Conservation (phyloP, 92 coral and sea anemone species). For the Blastomussa wellsi region DNA sequence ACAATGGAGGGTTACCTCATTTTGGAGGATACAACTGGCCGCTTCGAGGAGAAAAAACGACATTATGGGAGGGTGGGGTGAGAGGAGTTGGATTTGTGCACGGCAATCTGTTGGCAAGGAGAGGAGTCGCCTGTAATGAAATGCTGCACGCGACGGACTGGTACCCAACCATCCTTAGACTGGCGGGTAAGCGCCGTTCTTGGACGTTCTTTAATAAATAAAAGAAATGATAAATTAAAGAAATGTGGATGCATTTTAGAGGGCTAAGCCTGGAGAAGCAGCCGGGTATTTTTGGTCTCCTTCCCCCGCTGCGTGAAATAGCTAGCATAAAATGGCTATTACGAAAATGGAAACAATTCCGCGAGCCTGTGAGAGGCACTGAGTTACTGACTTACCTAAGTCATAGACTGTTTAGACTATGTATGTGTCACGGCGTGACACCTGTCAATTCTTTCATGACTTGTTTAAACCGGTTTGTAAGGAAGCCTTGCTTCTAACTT, state of each 20-base stretch:
- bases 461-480: too few relatives aligned
- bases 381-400: not conserved
- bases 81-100: conserved; percentile 69
- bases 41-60: conserved; percentile 68
- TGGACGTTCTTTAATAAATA: not conserved
- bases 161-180: conserved; percentile 50
- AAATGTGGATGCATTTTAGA: not conserved
- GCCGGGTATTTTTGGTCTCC: too few relatives aligned
- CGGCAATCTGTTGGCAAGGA: conserved; percentile 52
- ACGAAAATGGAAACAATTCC: too few relatives aligned
- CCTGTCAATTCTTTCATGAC: too few relatives aligned
- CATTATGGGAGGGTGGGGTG: conserved; percentile 78
- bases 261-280: too few relatives aligned
- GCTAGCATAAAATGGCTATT: too few relatives aligned
- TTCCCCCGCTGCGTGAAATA: too few relatives aligned
- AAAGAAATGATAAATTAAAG: not conserved
- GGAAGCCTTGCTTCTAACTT: too few relatives aligned
- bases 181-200: conserved; percentile 50
- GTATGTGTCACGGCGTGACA: too few relatives aligned
- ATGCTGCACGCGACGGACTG: conserved; percentile 59
- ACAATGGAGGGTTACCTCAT: conserved; percentile 63
- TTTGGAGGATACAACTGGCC: conserved; percentile 80
- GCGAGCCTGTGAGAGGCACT: not conserved
- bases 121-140: conserved; percentile 27
- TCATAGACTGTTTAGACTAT: too few relatives aligned